Evolutionary conservation across 2,113 vertebrate genomes (phyloP).

Genomic region (Gymnobelideus leadbeateri): DNA sequence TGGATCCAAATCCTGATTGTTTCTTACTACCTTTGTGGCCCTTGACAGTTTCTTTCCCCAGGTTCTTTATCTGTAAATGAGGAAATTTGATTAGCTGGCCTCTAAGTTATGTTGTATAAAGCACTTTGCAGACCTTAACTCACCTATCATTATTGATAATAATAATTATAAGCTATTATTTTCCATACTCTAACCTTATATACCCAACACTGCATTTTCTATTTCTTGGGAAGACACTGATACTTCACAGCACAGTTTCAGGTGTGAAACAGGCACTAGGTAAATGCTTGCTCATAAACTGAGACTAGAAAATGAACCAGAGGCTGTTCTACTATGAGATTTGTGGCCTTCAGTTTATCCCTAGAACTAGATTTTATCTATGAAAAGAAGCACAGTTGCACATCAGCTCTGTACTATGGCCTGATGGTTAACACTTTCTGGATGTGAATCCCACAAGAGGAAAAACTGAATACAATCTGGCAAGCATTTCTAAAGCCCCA

Average conservation of each 20-base stretch:
- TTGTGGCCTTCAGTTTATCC: not conserved
- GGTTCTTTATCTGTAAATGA: not conserved
- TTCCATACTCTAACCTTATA: not conserved
- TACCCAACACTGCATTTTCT: not conserved
- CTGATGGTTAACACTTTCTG: not conserved
- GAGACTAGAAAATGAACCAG: constrained; percentile 1
- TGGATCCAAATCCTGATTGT: not conserved
- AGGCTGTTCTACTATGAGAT: not conserved
- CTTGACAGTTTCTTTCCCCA: not conserved
- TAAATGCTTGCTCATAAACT: not conserved
- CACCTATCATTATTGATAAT: not conserved
- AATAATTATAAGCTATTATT: not conserved
- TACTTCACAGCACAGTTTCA: not conserved
- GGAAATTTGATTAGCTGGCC: not conserved
- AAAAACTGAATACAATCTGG: not conserved
- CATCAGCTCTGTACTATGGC: not conserved
- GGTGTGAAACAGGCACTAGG: not conserved
- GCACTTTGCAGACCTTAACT: not conserved
- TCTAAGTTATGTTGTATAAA: not conserved
- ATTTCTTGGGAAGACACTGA: not conserved
- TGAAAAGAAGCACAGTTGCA: not conserved
- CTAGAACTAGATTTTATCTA: not conserved
- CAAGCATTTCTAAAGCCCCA: not conserved
- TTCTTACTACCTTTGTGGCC: not conserved
- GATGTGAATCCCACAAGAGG: not conserved